Percentiles rank a stretch among this genome's conserved stretches.
These are phyloP conservation scores for Gymnopithys bicolor DNA, from an alignment of 2,797 vertebrate species.

Conservation along the genomic window DNA sequence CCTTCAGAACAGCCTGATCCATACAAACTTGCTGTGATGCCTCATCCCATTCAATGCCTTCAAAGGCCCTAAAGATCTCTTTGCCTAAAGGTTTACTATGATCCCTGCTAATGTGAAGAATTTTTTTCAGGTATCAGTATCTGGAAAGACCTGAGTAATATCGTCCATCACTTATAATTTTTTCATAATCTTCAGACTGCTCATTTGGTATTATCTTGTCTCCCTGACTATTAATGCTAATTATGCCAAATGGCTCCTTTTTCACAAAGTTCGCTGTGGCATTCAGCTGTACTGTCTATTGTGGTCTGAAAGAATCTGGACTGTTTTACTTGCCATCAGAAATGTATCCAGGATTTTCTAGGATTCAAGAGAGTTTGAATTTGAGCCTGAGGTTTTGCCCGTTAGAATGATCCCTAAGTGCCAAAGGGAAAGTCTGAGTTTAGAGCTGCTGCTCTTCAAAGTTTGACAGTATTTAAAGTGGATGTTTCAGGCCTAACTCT, in stretches of 20 bases:
- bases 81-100: not conserved
- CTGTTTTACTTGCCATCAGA: slow-evolving; percentile 29
- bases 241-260: not conserved
- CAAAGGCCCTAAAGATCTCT: not conserved
- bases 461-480: slow-evolving; percentile 57
- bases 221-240: not conserved
- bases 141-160: not conserved
- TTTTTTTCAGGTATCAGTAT: not conserved
- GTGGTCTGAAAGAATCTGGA: slow-evolving; percentile 44
- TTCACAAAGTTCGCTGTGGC: not conserved
- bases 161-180: not conserved
- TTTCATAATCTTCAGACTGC: not conserved
- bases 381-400: slow-evolving; percentile 3
- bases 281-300: slow-evolving; percentile 22
- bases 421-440: slow-evolving; percentile 42
- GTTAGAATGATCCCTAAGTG: slow-evolving; percentile 9
- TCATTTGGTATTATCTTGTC: not conserved
- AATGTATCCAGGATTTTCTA: slow-evolving; percentile 43
- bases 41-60: not conserved
- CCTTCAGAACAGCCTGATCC: not conserved
- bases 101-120: not conserved
- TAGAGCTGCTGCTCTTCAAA: slow-evolving; percentile 47
- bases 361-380: not conserved
- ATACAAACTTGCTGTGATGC: not conserved
- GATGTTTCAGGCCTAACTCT: slow-evolving; percentile 42